phyloP scores from a whole-genome alignment of 2,797 vertebrate genomes.

The Rhynchotus rufescens region DNA sequence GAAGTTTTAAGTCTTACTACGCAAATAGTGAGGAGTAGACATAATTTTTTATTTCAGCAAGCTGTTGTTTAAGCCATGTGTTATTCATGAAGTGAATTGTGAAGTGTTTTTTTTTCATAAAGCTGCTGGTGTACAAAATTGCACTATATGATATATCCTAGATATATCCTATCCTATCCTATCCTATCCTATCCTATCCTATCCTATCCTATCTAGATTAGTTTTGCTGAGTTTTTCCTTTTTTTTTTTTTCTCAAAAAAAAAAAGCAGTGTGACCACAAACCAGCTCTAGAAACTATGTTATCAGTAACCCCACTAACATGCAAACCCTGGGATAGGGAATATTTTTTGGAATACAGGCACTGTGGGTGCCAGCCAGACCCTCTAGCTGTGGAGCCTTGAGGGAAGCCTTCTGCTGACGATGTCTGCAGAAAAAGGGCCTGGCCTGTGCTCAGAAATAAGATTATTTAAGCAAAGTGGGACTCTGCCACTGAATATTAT shows the following conservation, averaged over 20 bases:
- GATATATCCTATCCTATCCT: too few species aligned
- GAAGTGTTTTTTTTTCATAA: neutral
- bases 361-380: neutral
- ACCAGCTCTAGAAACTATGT: neutral
- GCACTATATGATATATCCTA: neutral
- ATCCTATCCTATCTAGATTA: neutral
- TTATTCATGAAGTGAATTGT: neutral
- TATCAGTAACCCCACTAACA: constrained; percentile 4
- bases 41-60: constrained; percentile 1
- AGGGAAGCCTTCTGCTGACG: constrained; percentile 14
- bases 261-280: neutral
- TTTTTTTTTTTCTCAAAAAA: too few species aligned
- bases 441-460: constrained; percentile 8
- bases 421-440: neutral
- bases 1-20: neutral
- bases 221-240: neutral
- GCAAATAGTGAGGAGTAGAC: neutral
- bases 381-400: constrained; percentile 15
- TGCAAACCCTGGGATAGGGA: neutral
- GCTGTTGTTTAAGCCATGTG: neutral
- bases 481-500: neutral
- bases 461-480: neutral
- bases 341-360: neutral
- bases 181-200: neutral
- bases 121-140: neutral